Evolutionary conservation across 2,113 vertebrate species (phyloP).

Genomic region (Bettongia penicillata): DNA sequence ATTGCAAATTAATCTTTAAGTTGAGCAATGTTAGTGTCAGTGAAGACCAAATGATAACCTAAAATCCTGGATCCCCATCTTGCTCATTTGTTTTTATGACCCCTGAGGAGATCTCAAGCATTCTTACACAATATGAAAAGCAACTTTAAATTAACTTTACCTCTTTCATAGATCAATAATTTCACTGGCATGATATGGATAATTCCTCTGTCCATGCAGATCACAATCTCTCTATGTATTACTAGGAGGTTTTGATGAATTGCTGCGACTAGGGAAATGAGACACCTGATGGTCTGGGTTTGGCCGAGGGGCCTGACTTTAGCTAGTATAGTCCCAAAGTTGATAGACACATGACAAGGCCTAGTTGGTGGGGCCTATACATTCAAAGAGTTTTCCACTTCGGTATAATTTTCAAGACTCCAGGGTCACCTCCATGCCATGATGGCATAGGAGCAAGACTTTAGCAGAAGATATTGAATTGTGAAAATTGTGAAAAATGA

Average conservation of each 20-base stretch:
- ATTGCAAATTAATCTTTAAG: not conserved
- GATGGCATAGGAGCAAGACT: not conserved
- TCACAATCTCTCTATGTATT: not conserved
- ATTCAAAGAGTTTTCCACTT: not conserved
- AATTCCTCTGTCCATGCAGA: not conserved
- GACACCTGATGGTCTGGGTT: not conserved
- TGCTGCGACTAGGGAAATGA: not conserved
- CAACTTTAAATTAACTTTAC: not conserved
- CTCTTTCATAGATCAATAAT: not conserved
- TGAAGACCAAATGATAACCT: not conserved
- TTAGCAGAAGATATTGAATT: not conserved
- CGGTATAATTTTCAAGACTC: not conserved
- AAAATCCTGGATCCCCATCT: not conserved
- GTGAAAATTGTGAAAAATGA: not conserved
- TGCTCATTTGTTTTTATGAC: not conserved
- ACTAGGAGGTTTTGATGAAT: not conserved
- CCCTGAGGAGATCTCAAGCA: not conserved
- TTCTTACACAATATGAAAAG: not conserved
- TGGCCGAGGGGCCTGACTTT: not conserved
- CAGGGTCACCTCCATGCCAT: not conserved
- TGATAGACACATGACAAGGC: not conserved
- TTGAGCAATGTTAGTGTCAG: not conserved
- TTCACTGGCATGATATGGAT: not conserved
- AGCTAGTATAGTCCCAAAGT: not conserved
- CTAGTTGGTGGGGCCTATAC: not conserved